Conservation (phyloP, 2,113 vertebrate species). For the Dicentrarchus labrax region DNA sequence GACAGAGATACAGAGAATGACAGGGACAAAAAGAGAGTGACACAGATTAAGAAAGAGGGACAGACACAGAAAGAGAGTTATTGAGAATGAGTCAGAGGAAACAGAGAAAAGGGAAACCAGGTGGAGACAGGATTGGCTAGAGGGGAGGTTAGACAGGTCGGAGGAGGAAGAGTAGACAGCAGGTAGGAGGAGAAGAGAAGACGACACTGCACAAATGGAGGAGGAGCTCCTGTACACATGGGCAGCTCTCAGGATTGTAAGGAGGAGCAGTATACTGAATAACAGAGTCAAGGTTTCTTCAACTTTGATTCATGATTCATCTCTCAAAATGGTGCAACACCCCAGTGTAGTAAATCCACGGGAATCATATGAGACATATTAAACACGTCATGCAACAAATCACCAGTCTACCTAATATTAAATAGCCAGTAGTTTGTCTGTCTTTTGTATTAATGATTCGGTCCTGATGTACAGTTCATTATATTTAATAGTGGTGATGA, state of each 20-base stretch:
- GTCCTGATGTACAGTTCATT: background rate
- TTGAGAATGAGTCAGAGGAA: conserved; percentile 3
- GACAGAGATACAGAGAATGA: conserved; percentile 38
- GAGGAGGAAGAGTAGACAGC: conserved; percentile 2
- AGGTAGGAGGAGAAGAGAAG: background rate
- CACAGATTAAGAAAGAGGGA: conserved; percentile 33
- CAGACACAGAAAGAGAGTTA: conserved; percentile 33
- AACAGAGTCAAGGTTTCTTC: conserved; percentile 12
- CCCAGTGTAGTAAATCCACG: background rate
- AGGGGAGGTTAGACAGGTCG: conserved; percentile 7
- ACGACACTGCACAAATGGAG: background rate
- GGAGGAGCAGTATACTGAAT: conserved; percentile 24
- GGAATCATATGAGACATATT: background rate
- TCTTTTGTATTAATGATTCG: background rate
- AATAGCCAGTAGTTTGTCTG: background rate
- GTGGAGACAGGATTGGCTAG: background rate
- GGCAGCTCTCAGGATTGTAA: conserved; percentile 12
- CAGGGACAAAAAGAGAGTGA: conserved; percentile 53
- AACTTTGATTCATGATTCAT: conserved; percentile 39
- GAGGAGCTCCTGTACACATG: conserved; percentile 18
- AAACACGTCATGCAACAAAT: conserved; percentile 13
- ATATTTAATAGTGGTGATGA: background rate
- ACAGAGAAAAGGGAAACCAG: conserved; percentile 12
- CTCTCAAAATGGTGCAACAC: conserved; percentile 15
- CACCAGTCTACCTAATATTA: background rate